A percentile compares a stretch with the other conserved stretches of the same genome.
Conservation (phyloP, 2,113 vertebrate species). For the Neogobius melanostomus region DNA sequence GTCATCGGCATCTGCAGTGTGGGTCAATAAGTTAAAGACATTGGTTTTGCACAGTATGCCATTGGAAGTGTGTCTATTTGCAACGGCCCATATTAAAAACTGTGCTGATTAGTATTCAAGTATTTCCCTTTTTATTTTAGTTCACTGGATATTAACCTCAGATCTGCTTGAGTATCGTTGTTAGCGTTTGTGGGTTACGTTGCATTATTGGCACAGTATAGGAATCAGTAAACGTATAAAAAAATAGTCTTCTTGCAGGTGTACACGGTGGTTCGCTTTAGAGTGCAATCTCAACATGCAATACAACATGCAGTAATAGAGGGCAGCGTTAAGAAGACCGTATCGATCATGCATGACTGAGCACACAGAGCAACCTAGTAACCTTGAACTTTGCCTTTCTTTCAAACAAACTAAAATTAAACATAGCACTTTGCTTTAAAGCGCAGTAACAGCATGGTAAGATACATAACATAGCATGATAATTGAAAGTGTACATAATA, state of each 20-base stretch:
- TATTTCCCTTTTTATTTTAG: constrained; percentile 54
- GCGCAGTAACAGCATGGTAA: no score
- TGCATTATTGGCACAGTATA: constrained; percentile 53
- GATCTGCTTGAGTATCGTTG: constrained; percentile 31
- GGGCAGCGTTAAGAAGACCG: constrained; percentile 53
- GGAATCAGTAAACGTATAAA: constrained; percentile 44
- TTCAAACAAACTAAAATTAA: neutral
- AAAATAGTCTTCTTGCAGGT: constrained; percentile 41
- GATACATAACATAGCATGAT: no score
- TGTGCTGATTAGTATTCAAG: constrained; percentile 67
- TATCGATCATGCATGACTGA: constrained; percentile 48
- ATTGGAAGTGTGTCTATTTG: constrained; percentile 53
- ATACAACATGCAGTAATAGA: constrained; percentile 68
- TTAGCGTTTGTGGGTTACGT: constrained; percentile 50
- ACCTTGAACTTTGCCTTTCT: constrained; percentile 17
- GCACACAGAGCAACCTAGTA: constrained; percentile 9
- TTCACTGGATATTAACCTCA: constrained; percentile 50
- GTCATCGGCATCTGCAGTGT: constrained; percentile 13
- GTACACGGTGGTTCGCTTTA: constrained; percentile 51
- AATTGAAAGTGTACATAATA: no score
- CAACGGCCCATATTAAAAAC: constrained; percentile 53
- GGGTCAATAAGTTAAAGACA: constrained; percentile 49
- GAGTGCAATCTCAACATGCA: constrained; percentile 67
- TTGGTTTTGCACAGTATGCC: constrained; percentile 29
- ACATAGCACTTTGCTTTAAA: no score